Evolutionary conservation across 2,113 vertebrate species (phyloP), one percentile per base, ranked within the genome.

Genomic region (Nanorana parkeri): DNA sequence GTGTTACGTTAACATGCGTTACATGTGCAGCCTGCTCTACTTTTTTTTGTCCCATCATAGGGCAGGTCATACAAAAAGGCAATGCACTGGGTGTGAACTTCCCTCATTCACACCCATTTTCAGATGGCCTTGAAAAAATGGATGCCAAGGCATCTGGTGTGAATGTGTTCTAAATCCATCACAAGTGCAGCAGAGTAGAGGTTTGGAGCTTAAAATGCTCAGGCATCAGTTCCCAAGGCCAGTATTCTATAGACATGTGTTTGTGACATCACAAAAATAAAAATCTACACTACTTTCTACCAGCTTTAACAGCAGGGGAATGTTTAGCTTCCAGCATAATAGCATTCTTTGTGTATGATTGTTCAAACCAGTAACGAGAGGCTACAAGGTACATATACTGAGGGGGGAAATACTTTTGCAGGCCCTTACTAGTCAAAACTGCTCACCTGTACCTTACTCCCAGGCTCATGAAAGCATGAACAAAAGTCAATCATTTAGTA

Each of bases 311-410:
- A 75, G 55, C 28, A 21, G 24, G 28, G 26, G 71, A 74, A 74
- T 74, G 29, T 63, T 61, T 75, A 61, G 72, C 72, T 75, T 61
- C 55, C 19, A 74, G 71, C 71, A 32, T n/a, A 10, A 36, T 36
- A 4, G 60, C 26, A 74, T 74, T 58, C 54, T 11, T 74, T 21
- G 8, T 16, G 4, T 58, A 21, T 28, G 7, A 36, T 32, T 19
- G 29, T 19, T 72, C 26, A 60, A 47, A 47, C 41, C 13, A 47
- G 41, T 47, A 47, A 47, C 41, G 13, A 13, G 41, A 2, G 41
- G 41, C 41, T 47, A 47, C 41, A 47, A 47, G 8, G 41, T 47
- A 47, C 41, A 47, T 55, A 32, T 32, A 32, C 7, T 32, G 11
- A 54, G 51, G 8, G 11, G 32, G 5, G 5, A 36, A 58, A 36